Base-by-base conservation (phyloP, 2,888 invertebrate genomes). In the Apotomis capreana region DNA sequence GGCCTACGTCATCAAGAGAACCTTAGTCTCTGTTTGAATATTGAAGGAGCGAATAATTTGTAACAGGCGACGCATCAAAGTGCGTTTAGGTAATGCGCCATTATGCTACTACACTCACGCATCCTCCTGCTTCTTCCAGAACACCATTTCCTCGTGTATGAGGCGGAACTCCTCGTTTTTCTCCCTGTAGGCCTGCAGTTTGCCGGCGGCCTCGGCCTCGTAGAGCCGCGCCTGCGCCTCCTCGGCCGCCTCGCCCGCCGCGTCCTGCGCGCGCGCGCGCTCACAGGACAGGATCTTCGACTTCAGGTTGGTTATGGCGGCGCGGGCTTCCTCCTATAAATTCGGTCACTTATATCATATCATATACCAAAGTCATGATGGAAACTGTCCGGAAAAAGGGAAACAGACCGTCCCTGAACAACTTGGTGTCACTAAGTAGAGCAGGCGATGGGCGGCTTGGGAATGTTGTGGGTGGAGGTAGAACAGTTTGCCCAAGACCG, bases 61-160 rank as follows among this genome's bases (percentile, higher is more conserved):
- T 26, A 26, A 15, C 0, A 15, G 15, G 15, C 15, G 15, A 15
- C 0, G 15, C 15, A 15, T 15, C 15, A 15, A 15, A 15, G 15
- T 15, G 15, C 15, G 15, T 15, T 15, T 15, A n/a, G 26, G 26
- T 26, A 1, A 26, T 26, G 26, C 26, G 26, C 2, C 26, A 26
- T 26, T 26, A 26, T 26, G 26, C 26, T 2, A 26, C 1, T 26
- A 2, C 2, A 82, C 87, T 84, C n/a, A 88, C 89, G 74, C 75
- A 0, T 68, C 55, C 3, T 89, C 84, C 80, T 88, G 87, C 5
- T 77, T 70, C 80, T 88, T 83, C 88, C 88, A 90, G 77, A 79
- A 83, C 0, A 78, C 70, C 5, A 87, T 80, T 6, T 81, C 78
- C 10, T 80, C 79, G 36, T 79, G 81, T 5, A 76, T 73, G 0